Evolutionary conservation across 2,113 vertebrate species (phyloP), one percentile per base, ranked within the genome.

Genomic region (Pampusana beccarii): DNA sequence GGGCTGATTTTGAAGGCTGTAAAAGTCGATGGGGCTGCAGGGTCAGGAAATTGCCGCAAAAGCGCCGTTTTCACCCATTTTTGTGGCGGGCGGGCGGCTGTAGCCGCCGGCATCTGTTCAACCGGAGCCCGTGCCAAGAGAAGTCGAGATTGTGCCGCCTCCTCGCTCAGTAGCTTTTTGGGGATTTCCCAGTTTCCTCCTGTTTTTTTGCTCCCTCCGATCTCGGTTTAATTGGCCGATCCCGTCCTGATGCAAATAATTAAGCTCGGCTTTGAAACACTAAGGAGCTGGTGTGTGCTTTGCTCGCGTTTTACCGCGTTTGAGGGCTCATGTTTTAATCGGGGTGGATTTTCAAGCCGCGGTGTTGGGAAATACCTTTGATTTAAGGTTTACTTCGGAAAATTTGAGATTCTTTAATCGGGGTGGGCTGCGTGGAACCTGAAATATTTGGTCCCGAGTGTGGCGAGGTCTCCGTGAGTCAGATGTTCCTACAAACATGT

Each of bases 11-110:
- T 25, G 50, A 26, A 44, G 46, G 44, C 72, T 34, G 72, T 28
- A 42, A 50, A 51, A 42, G 24, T 31, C 6, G 5, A 13, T 2
- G 64, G 14, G 34, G 31, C 16, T 8, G 12, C 16, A 8, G 42
- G 40, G 51, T 53, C 29, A 46, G 38, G 14, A 18, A 65, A 7
- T 28, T 5, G 31, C 36, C 17, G 44, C 11, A 1, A 42, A 31
- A 42, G 34, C 3, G 3, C 4, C 2, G 13, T 26, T 21, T 44
- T 60, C 26, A 5, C 54, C 20, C 16, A 0, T 18, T 50, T 9
- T 34, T 54, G 16, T 60, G 36, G 54, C 72, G 40, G 71, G 5
- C 5, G 9, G 34, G 51, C 24, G 44, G 15, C 17, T 46, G 44
- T 12, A 15, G 19, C 81, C 60, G 5, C 58, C 40, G 3, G 21